A percentile compares a stretch with the other conserved stretches of the same genome.
Conservation (phyloP, 37 sponge, comb jelly and placozoan species). For the Agelas oroides region DNA sequence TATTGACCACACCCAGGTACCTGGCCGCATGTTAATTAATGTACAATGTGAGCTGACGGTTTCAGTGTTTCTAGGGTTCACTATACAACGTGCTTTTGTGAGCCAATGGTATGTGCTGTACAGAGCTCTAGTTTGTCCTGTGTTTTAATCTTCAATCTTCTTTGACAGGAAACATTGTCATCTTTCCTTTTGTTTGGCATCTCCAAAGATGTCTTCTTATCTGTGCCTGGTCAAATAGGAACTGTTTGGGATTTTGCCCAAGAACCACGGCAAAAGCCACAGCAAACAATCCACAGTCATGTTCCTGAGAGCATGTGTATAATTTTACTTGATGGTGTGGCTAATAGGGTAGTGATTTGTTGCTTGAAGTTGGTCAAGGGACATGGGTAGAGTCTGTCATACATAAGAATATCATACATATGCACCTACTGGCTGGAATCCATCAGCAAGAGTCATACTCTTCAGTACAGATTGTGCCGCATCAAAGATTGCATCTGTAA, state of each 20-base stretch:
- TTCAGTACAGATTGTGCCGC: no score
- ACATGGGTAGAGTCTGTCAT: not conserved
- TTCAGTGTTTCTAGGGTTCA: no score
- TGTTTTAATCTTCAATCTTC: no score
- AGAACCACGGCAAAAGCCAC: not conserved
- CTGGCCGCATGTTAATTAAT: no score
- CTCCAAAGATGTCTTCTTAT: conserved; percentile 25
- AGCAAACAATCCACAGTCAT: not conserved
- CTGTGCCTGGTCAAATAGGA: not conserved
- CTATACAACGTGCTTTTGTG: no score
- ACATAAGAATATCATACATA: conserved; percentile 1
- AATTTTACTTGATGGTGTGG: conserved; percentile 4
- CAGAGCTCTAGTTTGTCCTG: no score
- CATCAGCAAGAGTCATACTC: no score
- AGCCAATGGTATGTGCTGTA: no score
- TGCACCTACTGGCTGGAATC: no score
- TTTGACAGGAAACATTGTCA: not conserved
- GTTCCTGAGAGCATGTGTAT: not conserved
- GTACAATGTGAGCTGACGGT: no score
- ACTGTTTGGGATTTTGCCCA: not conserved
- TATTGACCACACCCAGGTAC: no score
- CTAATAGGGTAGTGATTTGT: not conserved
- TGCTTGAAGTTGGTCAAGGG: not conserved
- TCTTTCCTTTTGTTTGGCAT: not conserved
- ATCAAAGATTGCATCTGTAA: conserved; percentile 12